These are phyloP conservation scores for Parapsyche elsis DNA, from an alignment of 1,140 invertebrate genomes.

Conservation along the genomic window DNA sequence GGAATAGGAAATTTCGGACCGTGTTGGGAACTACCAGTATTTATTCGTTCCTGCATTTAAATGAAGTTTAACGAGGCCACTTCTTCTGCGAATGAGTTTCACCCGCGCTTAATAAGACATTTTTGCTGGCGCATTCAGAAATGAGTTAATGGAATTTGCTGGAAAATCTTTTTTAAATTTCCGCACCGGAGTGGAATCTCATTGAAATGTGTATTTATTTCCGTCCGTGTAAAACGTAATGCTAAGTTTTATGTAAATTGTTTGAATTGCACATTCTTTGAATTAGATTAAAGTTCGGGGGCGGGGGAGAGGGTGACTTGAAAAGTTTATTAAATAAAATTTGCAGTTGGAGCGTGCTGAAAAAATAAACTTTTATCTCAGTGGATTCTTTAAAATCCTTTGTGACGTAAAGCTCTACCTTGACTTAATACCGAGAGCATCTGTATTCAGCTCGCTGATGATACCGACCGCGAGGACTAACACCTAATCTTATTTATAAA, in stretches of 20 bases:
- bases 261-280: not conserved
- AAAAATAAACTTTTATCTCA: conserved; percentile 5
- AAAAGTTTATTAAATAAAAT: conserved; percentile 13
- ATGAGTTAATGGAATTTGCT: conserved; percentile 18
- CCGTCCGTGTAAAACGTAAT: not conserved
- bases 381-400: not conserved
- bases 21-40: not conserved
- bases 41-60: conserved; percentile 30
- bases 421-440: conserved; percentile 20
- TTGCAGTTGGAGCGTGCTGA: not conserved
- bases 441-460: conserved; percentile 34
- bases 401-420: conserved; percentile 16
- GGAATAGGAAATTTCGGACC: not conserved
- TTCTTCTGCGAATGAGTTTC: conserved; percentile 23
- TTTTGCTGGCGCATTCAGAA: conserved; percentile 3
- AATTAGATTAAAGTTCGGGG: not conserved
- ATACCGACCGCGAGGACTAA: conserved; percentile 29
- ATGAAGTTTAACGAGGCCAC: conserved; percentile 18
- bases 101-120: conserved; percentile 11
- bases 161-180: not conserved
- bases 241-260: not conserved
- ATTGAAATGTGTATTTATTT: not conserved
- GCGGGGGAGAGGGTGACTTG: not conserved
- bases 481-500: conserved; percentile 41
- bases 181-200: not conserved